phyloP scores from a whole-genome alignment of 2,888 invertebrate genomes.

The Ptychoptera contaminata region DNA sequence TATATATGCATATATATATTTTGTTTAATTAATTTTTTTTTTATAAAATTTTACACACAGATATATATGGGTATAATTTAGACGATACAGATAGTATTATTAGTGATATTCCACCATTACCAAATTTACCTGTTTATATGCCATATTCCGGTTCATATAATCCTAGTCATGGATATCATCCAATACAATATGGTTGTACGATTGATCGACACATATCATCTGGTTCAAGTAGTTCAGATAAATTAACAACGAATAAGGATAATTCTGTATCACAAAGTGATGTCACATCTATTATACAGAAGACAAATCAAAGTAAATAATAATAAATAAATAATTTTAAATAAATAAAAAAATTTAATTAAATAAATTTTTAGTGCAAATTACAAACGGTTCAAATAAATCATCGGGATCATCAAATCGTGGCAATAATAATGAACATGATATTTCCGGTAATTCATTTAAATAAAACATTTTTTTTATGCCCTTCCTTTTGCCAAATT shows the following conservation, averaged over 20 bases:
- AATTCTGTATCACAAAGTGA: constrained; percentile 32
- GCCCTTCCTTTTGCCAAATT: too few species aligned
- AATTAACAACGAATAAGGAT: constrained; percentile 30
- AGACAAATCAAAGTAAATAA: constrained; percentile 27
- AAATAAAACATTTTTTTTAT: constrained; percentile 6
- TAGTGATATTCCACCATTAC: constrained; percentile 31
- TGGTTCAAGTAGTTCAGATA: constrained; percentile 31
- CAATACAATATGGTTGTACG: constrained; percentile 30
- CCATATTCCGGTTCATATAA: constrained; percentile 33
- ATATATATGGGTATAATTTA: constrained; percentile 25
- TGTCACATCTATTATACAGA: constrained; percentile 32
- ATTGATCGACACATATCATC: constrained; percentile 32
- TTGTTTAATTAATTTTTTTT: too few species aligned
- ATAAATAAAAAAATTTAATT: not conserved
- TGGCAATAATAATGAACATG: constrained; percentile 28
- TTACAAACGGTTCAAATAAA: constrained; percentile 31
- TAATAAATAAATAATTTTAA: not conserved
- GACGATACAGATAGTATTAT: constrained; percentile 32
- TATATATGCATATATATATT: too few species aligned
- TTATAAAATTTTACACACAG: too few species aligned
- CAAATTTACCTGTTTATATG: constrained; percentile 32
- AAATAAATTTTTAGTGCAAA: constrained; percentile 18
- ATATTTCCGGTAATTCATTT: constrained; percentile 23
- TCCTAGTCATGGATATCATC: constrained; percentile 33
- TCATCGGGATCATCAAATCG: constrained; percentile 32